Evolutionary conservation across 2,113 vertebrate species (phyloP).

Genomic region (Talpa occidentalis): DNA sequence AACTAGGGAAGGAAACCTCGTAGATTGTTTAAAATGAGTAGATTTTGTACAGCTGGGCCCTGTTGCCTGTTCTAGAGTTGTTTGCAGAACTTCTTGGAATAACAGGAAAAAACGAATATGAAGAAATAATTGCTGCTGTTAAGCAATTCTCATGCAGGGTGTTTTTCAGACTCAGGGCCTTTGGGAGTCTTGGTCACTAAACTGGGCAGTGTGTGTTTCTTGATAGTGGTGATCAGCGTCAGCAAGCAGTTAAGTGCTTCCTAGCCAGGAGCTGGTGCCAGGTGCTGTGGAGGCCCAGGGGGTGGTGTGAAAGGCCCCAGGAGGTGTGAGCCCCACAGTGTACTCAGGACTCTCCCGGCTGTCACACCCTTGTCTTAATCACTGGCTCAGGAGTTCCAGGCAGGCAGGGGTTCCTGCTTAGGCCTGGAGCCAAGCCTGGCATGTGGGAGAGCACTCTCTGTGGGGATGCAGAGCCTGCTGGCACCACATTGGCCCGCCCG

Average conservation of each 20-base stretch:
- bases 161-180: not conserved
- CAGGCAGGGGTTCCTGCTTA: not conserved
- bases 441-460: not conserved
- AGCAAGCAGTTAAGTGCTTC: conserved; percentile 52
- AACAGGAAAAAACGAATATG: not conserved
- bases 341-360: not conserved
- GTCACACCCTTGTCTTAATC: not conserved
- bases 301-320: not conserved
- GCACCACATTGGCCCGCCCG: not conserved
- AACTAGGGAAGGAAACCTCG: not conserved
- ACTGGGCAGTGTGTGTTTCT: not conserved
- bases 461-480: not conserved
- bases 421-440: not conserved
- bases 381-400: not conserved
- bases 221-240: not conserved
- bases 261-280: not conserved
- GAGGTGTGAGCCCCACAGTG: not conserved
- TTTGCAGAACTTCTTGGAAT: conserved; percentile 53
- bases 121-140: conserved; percentile 46
- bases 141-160: not conserved
- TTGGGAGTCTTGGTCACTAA: conserved; percentile 28
- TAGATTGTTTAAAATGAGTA: conserved; percentile 9
- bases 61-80: conserved; percentile 20
- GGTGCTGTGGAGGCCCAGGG: conserved; percentile 40
- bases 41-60: conserved; percentile 59